Evolutionary conservation across 1,140 invertebrate species (phyloP), one percentile per base, ranked within the genome.

Genomic region (Drosophila mayri): DNA sequence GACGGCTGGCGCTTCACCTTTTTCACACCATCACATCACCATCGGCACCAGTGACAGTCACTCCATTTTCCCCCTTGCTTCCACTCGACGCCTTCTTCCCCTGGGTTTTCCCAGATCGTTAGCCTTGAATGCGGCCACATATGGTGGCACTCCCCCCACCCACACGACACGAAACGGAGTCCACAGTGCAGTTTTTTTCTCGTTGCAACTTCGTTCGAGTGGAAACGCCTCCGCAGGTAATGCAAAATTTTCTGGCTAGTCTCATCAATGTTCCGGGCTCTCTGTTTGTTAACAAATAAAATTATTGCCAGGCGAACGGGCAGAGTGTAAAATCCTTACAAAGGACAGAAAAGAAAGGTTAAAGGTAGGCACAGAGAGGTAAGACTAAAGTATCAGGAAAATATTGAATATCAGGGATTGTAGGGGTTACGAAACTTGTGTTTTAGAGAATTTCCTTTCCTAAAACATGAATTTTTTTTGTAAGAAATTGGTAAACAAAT

Each of bases 241-340:
- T 81, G 61, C 57, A 60, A 63, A 82, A 55, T 67, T 30, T 54
- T 67, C 43, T 47, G 54, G 43, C 50, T 38, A 47, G 46, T 35
- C 12, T 63, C 43, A 41, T 50, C 60, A 46, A 37, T 47, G 40
- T 32, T 74, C 49, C 57, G 38, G 43, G 43, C 38, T 47, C 7
- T 37, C 40, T 50, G 47, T 75, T 70, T 66, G 70, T 47, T 64
- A 72, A 67, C 71, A 76, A 83, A 76, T 79, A 76, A 83, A 67
- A 79, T 83, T 64, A 76, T 57, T 82, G 57, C 67, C 79, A 70
- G 77, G 40, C 70, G 43, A 83, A 55, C 50, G 64, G 41, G 46
- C 64, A 62, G 50, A 54, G 50, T 40, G 25, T 9, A 20, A 37
- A 18, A 30, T 30, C 28, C 28, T 30, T 30, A 30, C 28, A 22